Conservation (phyloP, 1,140 invertebrate genomes). For the Lordiphosa stackelbergi region DNA sequence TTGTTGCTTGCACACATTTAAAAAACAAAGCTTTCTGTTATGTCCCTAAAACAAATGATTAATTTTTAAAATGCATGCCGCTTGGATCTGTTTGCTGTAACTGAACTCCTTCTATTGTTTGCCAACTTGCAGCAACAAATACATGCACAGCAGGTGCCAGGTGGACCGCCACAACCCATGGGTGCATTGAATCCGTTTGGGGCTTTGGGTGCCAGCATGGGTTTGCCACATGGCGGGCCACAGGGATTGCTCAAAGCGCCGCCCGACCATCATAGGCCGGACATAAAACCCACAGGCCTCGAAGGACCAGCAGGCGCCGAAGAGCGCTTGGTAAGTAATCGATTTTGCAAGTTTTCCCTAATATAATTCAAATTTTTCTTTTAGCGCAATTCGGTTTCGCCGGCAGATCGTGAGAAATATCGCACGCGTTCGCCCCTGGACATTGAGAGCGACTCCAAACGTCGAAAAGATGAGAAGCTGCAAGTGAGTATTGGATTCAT, state of each 20-base stretch:
- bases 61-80: constrained; percentile 1
- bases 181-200: constrained; percentile 75
- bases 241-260: constrained; percentile 75
- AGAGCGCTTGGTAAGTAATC: constrained; percentile 67
- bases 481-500: constrained; percentile 84
- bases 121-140: constrained; percentile 78
- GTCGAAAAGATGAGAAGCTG: constrained; percentile 91
- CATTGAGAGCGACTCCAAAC: constrained; percentile 83
- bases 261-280: constrained; percentile 75
- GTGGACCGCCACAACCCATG: constrained; percentile 76
- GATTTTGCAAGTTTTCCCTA: not conserved
- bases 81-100: not conserved
- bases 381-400: constrained; percentile 89
- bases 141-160: constrained; percentile 77
- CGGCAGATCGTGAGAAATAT: constrained; percentile 93
- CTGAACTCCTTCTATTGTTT: constrained; percentile 6
- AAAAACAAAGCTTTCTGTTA: constrained; percentile 31
- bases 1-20: constrained; percentile 43
- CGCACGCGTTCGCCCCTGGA: constrained; percentile 83
- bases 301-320: constrained; percentile 75
- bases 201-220: constrained; percentile 76
- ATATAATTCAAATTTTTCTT: constrained; percentile 8
- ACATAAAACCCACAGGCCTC: constrained; percentile 74
- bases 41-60: constrained; percentile 19
- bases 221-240: constrained; percentile 72